Percentiles rank a stretch among this genome's conserved stretches.
phyloP scores from a whole-genome alignment of 2,113 vertebrate species.

The Oryzias celebensis region DNA sequence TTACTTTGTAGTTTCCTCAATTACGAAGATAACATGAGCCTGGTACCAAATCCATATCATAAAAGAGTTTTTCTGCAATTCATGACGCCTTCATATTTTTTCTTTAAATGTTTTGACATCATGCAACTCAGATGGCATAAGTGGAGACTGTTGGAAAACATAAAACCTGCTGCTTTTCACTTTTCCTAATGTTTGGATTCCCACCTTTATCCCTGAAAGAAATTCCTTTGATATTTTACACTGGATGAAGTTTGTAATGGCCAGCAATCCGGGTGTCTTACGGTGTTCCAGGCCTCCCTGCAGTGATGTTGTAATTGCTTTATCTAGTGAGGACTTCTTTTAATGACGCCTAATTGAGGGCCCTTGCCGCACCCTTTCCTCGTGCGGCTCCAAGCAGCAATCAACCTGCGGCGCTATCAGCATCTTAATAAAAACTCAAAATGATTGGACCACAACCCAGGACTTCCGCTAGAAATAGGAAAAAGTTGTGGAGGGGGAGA shows the following conservation, averaged over 20 bases:
- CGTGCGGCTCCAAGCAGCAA: constrained; percentile 55
- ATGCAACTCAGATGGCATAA: not conserved
- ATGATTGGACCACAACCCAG: constrained; percentile 68
- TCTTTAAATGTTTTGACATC: constrained; percentile 33
- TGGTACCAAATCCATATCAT: constrained; percentile 33
- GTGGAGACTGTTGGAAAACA: constrained; percentile 7
- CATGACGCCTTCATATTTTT: constrained; percentile 9
- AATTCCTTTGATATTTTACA: constrained; percentile 24
- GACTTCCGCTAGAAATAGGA: constrained; percentile 56
- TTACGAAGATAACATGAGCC: constrained; percentile 64
- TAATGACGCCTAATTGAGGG: constrained; percentile 62
- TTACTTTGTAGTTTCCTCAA: constrained; percentile 68
- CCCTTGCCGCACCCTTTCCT: constrained; percentile 68
- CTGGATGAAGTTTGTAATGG: constrained; percentile 24
- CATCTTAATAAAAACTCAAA: constrained; percentile 75
- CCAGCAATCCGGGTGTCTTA: constrained; percentile 32
- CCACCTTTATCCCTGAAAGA: constrained; percentile 15
- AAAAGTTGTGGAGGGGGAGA: constrained; percentile 2
- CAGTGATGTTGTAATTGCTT: constrained; percentile 59
- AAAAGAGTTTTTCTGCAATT: constrained; percentile 17
- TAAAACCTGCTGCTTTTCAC: not conserved
- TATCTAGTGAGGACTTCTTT: constrained; percentile 61
- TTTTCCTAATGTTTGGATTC: constrained; percentile 4
- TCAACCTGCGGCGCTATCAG: constrained; percentile 67
- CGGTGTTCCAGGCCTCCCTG: constrained; percentile 30